phyloP scores from a whole-genome alignment of 2,888 invertebrate species.

The Theodoxus fluviatilis region DNA sequence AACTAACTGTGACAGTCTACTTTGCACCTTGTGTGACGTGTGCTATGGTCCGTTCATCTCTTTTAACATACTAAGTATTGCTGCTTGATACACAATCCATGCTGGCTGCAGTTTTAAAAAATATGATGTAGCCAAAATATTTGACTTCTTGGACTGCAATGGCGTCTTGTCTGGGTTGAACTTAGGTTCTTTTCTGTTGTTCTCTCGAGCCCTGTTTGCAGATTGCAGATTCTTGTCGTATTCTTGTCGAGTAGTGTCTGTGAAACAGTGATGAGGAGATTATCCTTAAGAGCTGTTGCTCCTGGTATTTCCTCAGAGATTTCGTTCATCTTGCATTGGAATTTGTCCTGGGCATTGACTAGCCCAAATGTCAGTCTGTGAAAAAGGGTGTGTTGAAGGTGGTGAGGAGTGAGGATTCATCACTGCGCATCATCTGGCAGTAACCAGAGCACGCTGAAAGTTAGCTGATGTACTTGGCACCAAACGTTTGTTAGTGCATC shows the following conservation, averaged over 20 bases:
- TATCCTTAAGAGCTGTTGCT: constrained; percentile 25
- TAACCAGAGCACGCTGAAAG: constrained; percentile 31
- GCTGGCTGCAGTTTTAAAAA: background rate
- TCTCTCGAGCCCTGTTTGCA: constrained; percentile 28
- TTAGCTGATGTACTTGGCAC: constrained; percentile 25
- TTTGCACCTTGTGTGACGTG: no score
- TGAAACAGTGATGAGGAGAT: no score
- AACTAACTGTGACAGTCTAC: no score
- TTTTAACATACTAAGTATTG: no score
- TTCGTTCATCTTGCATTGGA: constrained; percentile 23
- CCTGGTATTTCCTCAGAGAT: background rate
- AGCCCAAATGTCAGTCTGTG: constrained; percentile 38
- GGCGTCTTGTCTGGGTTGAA: constrained; percentile 33
- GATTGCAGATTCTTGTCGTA: constrained; percentile 35
- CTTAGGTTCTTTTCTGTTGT: constrained; percentile 9
- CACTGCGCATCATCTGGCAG: constrained; percentile 27
- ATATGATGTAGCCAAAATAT: constrained; percentile 25
- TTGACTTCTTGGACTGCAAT: constrained; percentile 28
- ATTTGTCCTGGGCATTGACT: constrained; percentile 10
- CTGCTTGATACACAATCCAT: no score
- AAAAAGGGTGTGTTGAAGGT: constrained; percentile 27
- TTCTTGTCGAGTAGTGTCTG: constrained; percentile 20
- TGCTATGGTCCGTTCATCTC: no score
- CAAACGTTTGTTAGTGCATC: background rate
- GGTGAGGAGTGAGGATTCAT: constrained; percentile 28